Evolutionary conservation across 1,140 invertebrate species (phyloP), one percentile per base, ranked within the genome.

Genomic region (Drosophila nebulosa): DNA sequence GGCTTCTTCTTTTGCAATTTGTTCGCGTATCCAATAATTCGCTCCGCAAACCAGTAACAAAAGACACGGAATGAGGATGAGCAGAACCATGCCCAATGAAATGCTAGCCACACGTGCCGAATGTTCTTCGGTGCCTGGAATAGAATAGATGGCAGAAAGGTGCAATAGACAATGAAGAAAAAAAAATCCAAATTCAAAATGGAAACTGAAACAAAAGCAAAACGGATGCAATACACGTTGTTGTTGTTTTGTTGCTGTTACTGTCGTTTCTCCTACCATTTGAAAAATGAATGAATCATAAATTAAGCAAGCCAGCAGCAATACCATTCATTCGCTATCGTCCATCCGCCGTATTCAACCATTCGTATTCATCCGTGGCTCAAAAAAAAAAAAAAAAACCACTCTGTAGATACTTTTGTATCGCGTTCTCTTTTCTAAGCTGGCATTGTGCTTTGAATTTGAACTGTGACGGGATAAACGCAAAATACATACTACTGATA

Each of bases 61-160:
- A 10, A 97, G 76, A 24, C 96, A 93, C 0, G 96, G 96, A 61
- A 97, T 91, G 69, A 97, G 92, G 21, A 96, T 94, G 16, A 94
- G 94, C 16, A 96, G 90, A 63, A 96, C 94, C 76, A 97, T 95
- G 52, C 95, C 96, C 76, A 94, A 93, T 4, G 96, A 95, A n/a
- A 95, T 92, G 21, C 96, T 96, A 2, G 96, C 94, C 74, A 96
- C 95, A 36, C 95, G 93, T 3, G 95, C 93, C 30, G 96, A 96
- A 86, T 95, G 96, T 90, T 96, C 95, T 88, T 96, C 95, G 70
- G 95, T 94, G 90, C 95, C 96, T 96, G 92, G 71, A 65, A 55
- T 22, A 16, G 52, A 61, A 55, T 26, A 61, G n/a, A n/a, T 12
- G 10, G 42, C 24, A 51, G 35, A 55, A 58, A 35, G 61, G 24